Evolutionary conservation across 1,140 invertebrate species (phyloP).

Genomic region (Drosophila lacteicornis): DNA sequence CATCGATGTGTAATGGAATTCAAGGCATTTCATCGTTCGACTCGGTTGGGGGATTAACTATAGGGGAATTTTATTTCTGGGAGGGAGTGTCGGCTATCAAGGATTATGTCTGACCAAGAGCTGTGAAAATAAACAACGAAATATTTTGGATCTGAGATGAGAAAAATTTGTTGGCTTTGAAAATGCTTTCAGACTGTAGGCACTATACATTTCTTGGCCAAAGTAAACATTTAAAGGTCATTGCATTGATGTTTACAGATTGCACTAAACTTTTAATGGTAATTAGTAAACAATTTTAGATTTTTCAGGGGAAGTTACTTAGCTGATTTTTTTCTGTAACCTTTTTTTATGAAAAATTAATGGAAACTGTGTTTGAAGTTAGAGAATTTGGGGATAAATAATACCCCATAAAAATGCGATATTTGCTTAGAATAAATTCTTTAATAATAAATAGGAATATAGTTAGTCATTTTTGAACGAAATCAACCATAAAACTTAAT

Average conservation of each 20-base stretch:
- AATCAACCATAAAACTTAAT: neutral
- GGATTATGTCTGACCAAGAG: constrained; percentile 10
- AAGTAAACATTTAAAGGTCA: constrained; percentile 27
- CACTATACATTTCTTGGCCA: constrained; percentile 7
- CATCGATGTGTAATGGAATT: constrained; percentile 20
- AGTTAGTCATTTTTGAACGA: no score
- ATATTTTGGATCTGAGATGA: neutral
- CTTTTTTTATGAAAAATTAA: neutral
- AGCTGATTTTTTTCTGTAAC: neutral
- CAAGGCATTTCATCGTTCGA: constrained; percentile 1
- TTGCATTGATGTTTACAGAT: constrained; percentile 9
- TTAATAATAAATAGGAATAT: no score
- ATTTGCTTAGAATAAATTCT: no score
- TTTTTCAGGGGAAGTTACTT: neutral
- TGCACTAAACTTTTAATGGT: neutral
- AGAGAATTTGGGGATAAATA: no score
- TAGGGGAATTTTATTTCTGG: neutral
- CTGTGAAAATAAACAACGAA: neutral
- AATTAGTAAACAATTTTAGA: neutral
- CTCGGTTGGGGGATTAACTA: neutral
- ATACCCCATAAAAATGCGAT: no score
- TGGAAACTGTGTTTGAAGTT: neutral
- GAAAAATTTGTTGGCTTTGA: constrained; percentile 2
- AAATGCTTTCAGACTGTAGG: constrained; percentile 4
- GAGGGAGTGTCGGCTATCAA: constrained; percentile 8